Evolutionary conservation across 2,797 vertebrate genomes (phyloP).

Genomic region (Serranus cabrilla): DNA sequence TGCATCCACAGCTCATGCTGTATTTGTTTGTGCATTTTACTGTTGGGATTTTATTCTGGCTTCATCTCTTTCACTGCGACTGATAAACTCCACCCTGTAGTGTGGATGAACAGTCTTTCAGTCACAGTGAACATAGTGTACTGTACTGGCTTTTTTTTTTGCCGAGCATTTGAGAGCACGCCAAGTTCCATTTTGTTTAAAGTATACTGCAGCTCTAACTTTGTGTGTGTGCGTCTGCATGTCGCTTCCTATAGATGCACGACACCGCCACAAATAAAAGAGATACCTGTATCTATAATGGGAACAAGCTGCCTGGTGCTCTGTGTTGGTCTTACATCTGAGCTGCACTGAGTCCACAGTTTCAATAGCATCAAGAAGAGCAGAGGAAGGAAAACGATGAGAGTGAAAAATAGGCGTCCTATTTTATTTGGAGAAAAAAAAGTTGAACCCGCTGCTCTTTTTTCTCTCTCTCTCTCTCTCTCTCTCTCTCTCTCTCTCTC

Average conservation of each 20-base stretch:
- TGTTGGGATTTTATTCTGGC: slow-evolving; percentile 41
- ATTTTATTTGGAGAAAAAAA: slow-evolving; percentile 73
- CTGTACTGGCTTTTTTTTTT: slow-evolving; percentile 40
- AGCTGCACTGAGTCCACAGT: slow-evolving; percentile 58
- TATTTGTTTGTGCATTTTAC: slow-evolving; percentile 39
- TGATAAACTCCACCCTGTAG: slow-evolving; percentile 23
- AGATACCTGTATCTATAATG: slow-evolving; percentile 47
- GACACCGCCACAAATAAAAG: slow-evolving; percentile 33
- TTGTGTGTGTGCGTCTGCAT: slow-evolving; percentile 27
- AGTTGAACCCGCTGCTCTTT: slow-evolving; percentile 57
- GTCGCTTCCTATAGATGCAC: slow-evolving; percentile 31
- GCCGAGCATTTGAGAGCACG: slow-evolving; percentile 9
- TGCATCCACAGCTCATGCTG: slow-evolving; percentile 18
- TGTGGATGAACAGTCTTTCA: slow-evolving; percentile 31
- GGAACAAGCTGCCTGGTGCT: slow-evolving; percentile 54
- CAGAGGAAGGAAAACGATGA: slow-evolving; percentile 64
- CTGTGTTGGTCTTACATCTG: slow-evolving; percentile 40
- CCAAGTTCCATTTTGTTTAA: slow-evolving; percentile 13
- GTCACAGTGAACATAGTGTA: slow-evolving; percentile 30
- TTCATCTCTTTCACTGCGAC: slow-evolving; percentile 37
- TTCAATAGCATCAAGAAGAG: slow-evolving; percentile 70
- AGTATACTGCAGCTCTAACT: slow-evolving; percentile 9
- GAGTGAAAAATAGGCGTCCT: slow-evolving; percentile 81
- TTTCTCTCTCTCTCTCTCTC: slow-evolving; percentile 28
- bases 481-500: slow-evolving; percentile 21